These are phyloP conservation scores for Isichthys henryi DNA, from an alignment of 2,113 vertebrate genomes.

Conservation along the genomic window DNA sequence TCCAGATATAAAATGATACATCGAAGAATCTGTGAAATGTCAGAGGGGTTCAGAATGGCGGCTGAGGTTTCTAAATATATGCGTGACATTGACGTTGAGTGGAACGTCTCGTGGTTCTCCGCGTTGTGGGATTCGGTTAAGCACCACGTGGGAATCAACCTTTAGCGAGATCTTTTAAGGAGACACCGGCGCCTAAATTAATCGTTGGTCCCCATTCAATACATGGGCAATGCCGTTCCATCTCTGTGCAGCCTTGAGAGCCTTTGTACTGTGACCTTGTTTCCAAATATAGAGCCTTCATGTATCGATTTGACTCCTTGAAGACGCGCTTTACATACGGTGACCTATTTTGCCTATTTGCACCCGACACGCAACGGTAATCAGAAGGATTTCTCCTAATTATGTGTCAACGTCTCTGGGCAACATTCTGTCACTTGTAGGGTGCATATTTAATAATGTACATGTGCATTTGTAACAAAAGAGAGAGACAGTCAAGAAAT, in stretches of 20 bases:
- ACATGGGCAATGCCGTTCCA: conserved; percentile 42
- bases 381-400: not conserved
- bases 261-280: conserved; percentile 59
- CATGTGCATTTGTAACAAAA: not conserved
- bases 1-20: not conserved
- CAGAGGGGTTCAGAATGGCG: not conserved
- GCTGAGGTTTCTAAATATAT: not conserved
- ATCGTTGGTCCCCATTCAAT: conserved; percentile 29
- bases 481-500: not conserved
- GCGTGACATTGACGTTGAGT: conserved; percentile 44
- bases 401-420: not conserved
- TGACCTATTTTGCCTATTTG: conserved; percentile 59
- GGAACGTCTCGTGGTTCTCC: conserved; percentile 41
- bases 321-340: conserved; percentile 52
- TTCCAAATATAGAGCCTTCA: conserved; percentile 57
- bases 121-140: conserved; percentile 26
- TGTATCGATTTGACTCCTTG: conserved; percentile 60
- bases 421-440: not conserved
- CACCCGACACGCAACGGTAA: not conserved
- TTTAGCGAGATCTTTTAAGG: conserved; percentile 42
- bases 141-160: conserved; percentile 32
- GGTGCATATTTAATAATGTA: not conserved
- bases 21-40: not conserved
- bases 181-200: conserved; percentile 45
- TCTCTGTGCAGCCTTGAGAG: conserved; percentile 38